These are phyloP conservation scores for Acrocyrtus sp. DNA, from an alignment of 2,888 invertebrate species.

Conservation along the genomic window DNA sequence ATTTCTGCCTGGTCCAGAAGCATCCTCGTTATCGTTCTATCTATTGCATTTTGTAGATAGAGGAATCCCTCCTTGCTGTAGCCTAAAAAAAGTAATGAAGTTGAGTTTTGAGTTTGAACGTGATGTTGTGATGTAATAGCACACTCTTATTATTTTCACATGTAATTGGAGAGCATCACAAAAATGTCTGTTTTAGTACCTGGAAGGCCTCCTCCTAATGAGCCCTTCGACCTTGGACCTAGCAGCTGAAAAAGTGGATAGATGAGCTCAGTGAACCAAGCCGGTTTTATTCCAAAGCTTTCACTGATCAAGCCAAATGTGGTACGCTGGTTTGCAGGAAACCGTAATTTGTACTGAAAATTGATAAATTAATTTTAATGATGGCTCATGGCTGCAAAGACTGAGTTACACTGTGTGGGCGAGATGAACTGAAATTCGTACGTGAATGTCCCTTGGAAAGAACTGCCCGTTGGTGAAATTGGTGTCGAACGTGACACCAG, in stretches of 20 bases:
- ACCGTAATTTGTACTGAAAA: slow-evolving; percentile 57
- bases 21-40: slow-evolving; percentile 66
- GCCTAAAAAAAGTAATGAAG: too few species aligned
- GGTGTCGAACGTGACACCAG: slow-evolving; percentile 59
- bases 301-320: slow-evolving; percentile 60
- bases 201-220: slow-evolving; percentile 41
- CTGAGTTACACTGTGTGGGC: too few species aligned
- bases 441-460: slow-evolving; percentile 54
- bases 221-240: slow-evolving; percentile 72
- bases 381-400: too few species aligned
- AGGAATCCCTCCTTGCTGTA: slow-evolving; percentile 76
- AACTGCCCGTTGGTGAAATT: slow-evolving; percentile 37
- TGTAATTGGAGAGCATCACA: too few species aligned
- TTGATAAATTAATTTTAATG: background rate
- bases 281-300: slow-evolving; percentile 56
- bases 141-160: too few species aligned
- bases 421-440: slow-evolving; percentile 5
- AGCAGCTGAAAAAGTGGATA: slow-evolving; percentile 75
- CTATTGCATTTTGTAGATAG: slow-evolving; percentile 73
- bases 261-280: slow-evolving; percentile 77
- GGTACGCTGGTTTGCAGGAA: slow-evolving; percentile 61
- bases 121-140: too few species aligned
- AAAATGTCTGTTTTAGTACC: slow-evolving; percentile 18
- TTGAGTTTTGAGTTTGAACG: too few species aligned
- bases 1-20: slow-evolving; percentile 36